phyloP scores from a whole-genome alignment of 2,797 vertebrate genomes.

The Holocentrus rufus region DNA sequence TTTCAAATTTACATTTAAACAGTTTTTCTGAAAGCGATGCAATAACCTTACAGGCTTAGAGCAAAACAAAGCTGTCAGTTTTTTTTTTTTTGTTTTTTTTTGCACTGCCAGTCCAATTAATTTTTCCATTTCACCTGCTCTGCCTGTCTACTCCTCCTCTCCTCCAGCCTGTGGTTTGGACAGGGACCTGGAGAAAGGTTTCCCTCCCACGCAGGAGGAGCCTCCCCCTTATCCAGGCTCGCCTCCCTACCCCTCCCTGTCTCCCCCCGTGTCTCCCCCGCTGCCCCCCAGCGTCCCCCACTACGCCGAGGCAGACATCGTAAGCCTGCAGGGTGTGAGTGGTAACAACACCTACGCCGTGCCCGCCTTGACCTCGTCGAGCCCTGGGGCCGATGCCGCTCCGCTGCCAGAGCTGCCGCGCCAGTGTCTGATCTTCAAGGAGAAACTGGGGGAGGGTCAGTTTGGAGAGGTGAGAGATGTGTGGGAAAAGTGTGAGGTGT shows the following conservation, averaged over 20 bases:
- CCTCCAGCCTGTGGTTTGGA: conserved; percentile 84
- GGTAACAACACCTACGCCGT: conserved; percentile 94
- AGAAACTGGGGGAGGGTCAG: conserved; percentile 95
- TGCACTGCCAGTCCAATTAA: neutral
- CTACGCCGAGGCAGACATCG: conserved; percentile 94
- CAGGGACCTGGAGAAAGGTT: conserved; percentile 83
- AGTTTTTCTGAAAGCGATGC: conserved; percentile 7
- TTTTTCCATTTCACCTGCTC: conserved; percentile 38
- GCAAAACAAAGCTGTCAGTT: too few species aligned
- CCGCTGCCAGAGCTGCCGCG: conserved; percentile 87
- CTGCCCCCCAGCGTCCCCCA: conserved; percentile 88
- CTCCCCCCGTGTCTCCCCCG: conserved; percentile 77
- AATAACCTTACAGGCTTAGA: conserved; percentile 10
- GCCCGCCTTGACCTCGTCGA: conserved; percentile 84
- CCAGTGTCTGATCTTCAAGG: conserved; percentile 89
- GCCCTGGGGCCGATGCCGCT: conserved; percentile 80
- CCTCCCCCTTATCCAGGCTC: conserved; percentile 85
- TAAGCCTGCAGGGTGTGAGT: conserved; percentile 92
- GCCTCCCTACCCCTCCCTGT: conserved; percentile 81
- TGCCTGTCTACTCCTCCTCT: conserved; percentile 49
- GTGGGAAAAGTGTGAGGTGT: neutral
- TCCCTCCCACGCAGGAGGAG: conserved; percentile 80
- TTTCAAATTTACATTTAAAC: conserved; percentile 48
- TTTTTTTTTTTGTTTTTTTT: neutral
- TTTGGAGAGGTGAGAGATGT: conserved; percentile 89